phyloP scores from a whole-genome alignment of 2,888 invertebrate species.

The Xylota segnis region DNA sequence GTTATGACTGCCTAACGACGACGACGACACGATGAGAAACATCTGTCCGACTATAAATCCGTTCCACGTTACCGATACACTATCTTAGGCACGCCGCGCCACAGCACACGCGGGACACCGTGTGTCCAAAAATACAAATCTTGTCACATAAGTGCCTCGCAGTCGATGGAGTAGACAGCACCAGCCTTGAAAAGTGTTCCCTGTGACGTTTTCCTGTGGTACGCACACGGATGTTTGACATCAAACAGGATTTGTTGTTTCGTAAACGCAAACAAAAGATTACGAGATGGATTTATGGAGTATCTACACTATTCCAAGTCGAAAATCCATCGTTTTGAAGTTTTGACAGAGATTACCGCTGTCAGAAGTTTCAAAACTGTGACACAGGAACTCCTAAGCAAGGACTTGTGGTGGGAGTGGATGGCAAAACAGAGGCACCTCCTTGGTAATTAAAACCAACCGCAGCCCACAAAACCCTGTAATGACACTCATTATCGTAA shows the following conservation, averaged over 20 bases:
- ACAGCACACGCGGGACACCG: constrained; percentile 41
- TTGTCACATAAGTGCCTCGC: constrained; percentile 57
- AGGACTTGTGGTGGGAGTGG: constrained; percentile 8
- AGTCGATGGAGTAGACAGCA: background rate
- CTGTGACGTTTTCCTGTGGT: constrained; percentile 44
- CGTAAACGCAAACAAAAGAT: constrained; percentile 68
- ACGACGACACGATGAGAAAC: constrained; percentile 57
- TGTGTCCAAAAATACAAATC: constrained; percentile 71
- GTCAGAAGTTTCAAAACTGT: constrained; percentile 45
- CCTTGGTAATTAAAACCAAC: constrained; percentile 65
- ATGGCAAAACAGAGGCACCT: constrained; percentile 20
- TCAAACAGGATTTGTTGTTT: constrained; percentile 64
- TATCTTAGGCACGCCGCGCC: constrained; percentile 51
- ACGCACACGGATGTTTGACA: constrained; percentile 62
- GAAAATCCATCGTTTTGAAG: constrained; percentile 23
- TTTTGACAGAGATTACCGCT: constrained; percentile 56
- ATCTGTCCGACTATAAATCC: constrained; percentile 73
- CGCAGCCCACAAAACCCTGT: constrained; percentile 64
- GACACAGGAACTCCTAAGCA: constrained; percentile 42
- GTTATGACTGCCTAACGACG: constrained; percentile 58
- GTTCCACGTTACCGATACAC: constrained; percentile 52
- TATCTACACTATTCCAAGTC: constrained; percentile 7
- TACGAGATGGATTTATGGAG: constrained; percentile 69
- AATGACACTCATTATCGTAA: constrained; percentile 72
- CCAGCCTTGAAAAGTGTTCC: constrained; percentile 70